phyloP scores from a whole-genome alignment of 2,888 invertebrate genomes.

The Polyploca ridens region DNA sequence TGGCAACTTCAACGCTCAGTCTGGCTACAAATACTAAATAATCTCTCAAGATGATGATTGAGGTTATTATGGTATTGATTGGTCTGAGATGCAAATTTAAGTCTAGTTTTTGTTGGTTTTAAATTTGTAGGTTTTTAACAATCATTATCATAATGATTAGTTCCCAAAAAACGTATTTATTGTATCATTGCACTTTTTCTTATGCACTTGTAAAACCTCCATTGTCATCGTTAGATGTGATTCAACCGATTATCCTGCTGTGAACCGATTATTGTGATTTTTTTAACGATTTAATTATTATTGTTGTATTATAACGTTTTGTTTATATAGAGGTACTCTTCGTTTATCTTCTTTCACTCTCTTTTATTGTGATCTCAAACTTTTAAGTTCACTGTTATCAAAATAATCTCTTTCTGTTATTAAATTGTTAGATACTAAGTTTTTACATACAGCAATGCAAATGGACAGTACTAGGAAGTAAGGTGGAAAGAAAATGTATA shows the following conservation, averaged over 20 bases:
- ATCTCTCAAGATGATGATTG: conserved; percentile 31
- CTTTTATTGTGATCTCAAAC: conserved; percentile 48
- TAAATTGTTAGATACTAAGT: conserved; percentile 43
- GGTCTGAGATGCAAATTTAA: conserved; percentile 4
- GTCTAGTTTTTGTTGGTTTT: neutral
- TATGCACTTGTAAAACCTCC: conserved; percentile 29
- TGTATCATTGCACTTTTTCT: conserved; percentile 27
- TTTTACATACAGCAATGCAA: conserved; percentile 57
- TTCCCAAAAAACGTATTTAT: neutral
- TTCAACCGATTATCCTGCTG: conserved; percentile 43
- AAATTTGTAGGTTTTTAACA: neutral
- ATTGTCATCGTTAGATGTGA: conserved; percentile 34
- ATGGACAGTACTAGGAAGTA: conserved; percentile 73
- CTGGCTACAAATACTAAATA: conserved; percentile 74
- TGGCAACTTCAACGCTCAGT: conserved; percentile 76
- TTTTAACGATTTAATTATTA: conserved; percentile 20
- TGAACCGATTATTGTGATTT: conserved; percentile 51
- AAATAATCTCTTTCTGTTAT: conserved; percentile 41
- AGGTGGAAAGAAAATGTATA: conserved; percentile 57
- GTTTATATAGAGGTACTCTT: conserved; percentile 35
- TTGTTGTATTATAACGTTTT: conserved; percentile 37
- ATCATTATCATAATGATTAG: neutral
- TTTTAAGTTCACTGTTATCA: conserved; percentile 38
- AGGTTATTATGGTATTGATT: conserved; percentile 40
- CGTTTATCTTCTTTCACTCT: conserved; percentile 29